Conservation (phyloP, 2,113 vertebrate species). For the Boulengerochromis microlepis region DNA sequence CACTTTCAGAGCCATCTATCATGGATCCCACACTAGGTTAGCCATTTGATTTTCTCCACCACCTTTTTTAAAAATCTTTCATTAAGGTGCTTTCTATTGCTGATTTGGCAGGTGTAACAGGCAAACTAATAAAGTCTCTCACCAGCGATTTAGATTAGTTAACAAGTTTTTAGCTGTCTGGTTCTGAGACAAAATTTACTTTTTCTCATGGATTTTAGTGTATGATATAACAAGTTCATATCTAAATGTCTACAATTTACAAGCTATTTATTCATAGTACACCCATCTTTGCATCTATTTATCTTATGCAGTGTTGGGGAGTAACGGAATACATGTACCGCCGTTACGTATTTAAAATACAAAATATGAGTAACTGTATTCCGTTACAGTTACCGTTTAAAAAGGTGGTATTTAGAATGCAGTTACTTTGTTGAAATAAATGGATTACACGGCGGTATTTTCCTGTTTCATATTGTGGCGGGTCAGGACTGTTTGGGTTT, state of each 20-base stretch:
- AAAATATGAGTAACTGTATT: too few relatives aligned
- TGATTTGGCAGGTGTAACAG: background rate
- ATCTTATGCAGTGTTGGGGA: too few relatives aligned
- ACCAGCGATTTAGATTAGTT: background rate
- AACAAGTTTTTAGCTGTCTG: background rate
- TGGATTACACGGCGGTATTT: too few relatives aligned
- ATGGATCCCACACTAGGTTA: background rate
- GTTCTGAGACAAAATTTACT: fast-evolving
- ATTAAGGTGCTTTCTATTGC: background rate
- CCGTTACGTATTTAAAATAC: too few relatives aligned
- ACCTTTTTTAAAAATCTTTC: fast-evolving
- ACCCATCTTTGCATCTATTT: background rate
- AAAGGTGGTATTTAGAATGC: too few relatives aligned
- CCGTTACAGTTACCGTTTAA: too few relatives aligned
- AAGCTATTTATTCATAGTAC: background rate
- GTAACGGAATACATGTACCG: too few relatives aligned
- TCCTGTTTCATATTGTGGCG: too few relatives aligned
- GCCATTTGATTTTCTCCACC: background rate
- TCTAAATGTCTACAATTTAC: background rate
- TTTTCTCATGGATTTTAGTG: background rate
- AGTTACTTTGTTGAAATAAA: too few relatives aligned
- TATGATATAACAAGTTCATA: background rate
- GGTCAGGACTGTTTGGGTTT: too few relatives aligned
- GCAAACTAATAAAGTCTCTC: background rate
- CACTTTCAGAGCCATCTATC: background rate